Base-by-base conservation (phyloP, 2,888 invertebrate species). In the Conistra vaccinii region DNA sequence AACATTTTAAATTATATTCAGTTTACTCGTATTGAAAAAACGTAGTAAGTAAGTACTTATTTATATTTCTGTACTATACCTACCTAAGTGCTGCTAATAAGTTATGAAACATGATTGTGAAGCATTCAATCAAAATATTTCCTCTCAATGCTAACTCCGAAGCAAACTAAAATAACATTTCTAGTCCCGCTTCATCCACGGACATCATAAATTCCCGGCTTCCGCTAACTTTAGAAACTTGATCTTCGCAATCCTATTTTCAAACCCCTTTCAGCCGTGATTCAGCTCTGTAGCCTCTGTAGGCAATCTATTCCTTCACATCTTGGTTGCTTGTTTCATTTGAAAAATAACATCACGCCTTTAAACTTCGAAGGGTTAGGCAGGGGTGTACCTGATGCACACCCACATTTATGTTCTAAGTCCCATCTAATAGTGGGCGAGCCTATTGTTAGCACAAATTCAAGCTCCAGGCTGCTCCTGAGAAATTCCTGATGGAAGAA, bases 161-260 rank as follows among this genome's bases (percentile, higher is more conserved):
- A 72, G 42, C 42, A 39, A 70, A 60, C 69, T 55, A 70, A 80
- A 80, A 85, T 76, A 73, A 68, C 32, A 62, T 62, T 55, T 23
- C 42, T 39, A 68, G 53, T 20, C 23, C 45, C 55, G 26, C 26
- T 75, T 63, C 69, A 58, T 71, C 61, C 69, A 26, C 62, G 55
- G 48, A 39, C 68, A 68, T 85, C 73, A 85, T 77, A 76, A 85
- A 83, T 66, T 69, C 69, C 51, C 53, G 57, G 61, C 73, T 71
- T 73, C 70, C 63, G 58, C 60, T 68, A 69, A 83, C 57, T 81
- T 84, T 26, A 63, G 39, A 75, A 80, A 84, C 63, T 84, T 70
- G 60, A 84, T 80, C 70, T 71, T 65, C 26, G 62, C 76, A 74
- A 57, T 69, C 58, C 65, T 75, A 67, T 84, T 82, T 80, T 35